Percentiles rank a stretch among this genome's conserved stretches.
These are phyloP conservation scores for Stegastes partitus DNA, from an alignment of 2,113 vertebrate genomes.

Conservation along the genomic window DNA sequence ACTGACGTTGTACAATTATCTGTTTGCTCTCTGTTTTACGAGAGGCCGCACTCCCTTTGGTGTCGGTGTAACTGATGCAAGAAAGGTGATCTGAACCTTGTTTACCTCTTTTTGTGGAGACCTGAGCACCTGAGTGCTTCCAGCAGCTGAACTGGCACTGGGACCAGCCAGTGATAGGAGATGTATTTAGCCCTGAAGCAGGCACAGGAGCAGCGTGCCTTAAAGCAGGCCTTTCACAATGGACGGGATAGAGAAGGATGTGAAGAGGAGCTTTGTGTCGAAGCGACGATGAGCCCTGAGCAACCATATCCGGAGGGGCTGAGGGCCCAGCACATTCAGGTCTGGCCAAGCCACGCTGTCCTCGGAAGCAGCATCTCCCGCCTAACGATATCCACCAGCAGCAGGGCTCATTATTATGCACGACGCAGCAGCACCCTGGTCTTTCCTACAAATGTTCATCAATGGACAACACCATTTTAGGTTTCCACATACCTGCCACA, in stretches of 20 bases:
- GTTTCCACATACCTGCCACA: too few species aligned
- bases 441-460: conserved; percentile 34
- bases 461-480: neutral
- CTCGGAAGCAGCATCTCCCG: conserved; percentile 79
- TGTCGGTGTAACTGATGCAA: neutral
- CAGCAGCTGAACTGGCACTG: conserved; percentile 83
- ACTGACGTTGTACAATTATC: neutral
- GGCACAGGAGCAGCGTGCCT: conserved; percentile 56
- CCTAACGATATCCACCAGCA: conserved; percentile 74
- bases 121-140: conserved; percentile 73
- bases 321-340: conserved; percentile 80
- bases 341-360: conserved; percentile 77
- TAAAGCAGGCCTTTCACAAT: conserved; percentile 72
- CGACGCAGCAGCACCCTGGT: conserved; percentile 10
- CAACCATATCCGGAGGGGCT: conserved; percentile 79
- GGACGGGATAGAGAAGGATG: conserved; percentile 80
- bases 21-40: too few species aligned
- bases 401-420: conserved; percentile 66
- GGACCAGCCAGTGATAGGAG: conserved; percentile 75
- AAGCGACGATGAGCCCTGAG: conserved; percentile 63
- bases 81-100: conserved; percentile 1
- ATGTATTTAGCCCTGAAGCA: conserved; percentile 77
- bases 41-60: neutral
- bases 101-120: conserved; percentile 26
- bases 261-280: conserved; percentile 84